Evolutionary conservation across 2,888 invertebrate species (phyloP), one percentile per base, ranked within the genome.

Genomic region (Xestobium rufovillosum): DNA sequence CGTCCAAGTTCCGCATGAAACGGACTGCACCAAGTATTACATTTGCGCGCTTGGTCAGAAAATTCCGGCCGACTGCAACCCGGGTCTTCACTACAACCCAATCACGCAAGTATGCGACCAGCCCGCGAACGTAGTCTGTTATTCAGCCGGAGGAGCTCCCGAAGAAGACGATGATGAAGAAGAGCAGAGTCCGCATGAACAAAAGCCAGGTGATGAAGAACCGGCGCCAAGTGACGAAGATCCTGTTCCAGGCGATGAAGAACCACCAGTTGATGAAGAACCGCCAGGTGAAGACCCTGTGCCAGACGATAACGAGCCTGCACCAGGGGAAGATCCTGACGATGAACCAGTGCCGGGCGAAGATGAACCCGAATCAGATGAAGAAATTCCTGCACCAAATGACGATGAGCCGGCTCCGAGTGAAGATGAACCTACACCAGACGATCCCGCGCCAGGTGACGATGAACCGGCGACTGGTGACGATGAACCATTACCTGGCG

Each of bases 21-120:
- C 14, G 11, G 38, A 41, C 19, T 41, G 38, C 38, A 25, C 27
- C 10, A 41, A 41, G 15, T 41, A 38, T 27, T 41, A 34, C 38
- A 26, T 14, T 9, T 41, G 41, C 34, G 28, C 19, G 4, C 23
- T 34, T 26, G 38, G 38, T 6, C 23, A 30, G 3, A 27, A 23
- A 26, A 13, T 27, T 2, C 14, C 4, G 10, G 2, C 10, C 13
- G 15, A 14, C 4, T 6, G 14, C 9, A 12, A 12, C 9, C 4
- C 4, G 12, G 30, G 30, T 30, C 13, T 14, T 4, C 1, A 30
- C 15, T 30, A 8, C 14, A 19, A 19, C 23, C 23, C 23, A 6
- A n/a, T 8, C 6, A 8, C n/a, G 23, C 6, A 19, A 19, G 23
- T 19, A 6, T 19, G 23, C 23, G 23, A 19, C n/a, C n/a, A n/a